Evolutionary conservation across 2,888 invertebrate genomes (phyloP), one percentile per base, ranked within the genome.

Genomic region (Drosophila picticornis): DNA sequence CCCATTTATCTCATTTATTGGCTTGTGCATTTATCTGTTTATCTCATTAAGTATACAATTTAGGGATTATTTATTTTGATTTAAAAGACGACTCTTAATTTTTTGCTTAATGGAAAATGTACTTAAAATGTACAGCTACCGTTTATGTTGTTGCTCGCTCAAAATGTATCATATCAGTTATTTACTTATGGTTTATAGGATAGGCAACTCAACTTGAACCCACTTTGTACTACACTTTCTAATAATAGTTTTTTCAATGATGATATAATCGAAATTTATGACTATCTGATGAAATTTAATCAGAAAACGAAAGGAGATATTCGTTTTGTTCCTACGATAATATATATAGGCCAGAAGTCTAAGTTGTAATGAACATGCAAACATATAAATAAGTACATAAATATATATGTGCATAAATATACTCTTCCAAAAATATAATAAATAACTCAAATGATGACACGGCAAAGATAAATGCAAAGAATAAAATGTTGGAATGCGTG

Each of bases 361-460:
- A 22, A 22, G 22, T 22, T 38, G 34, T 48, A 46, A 57, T 48
- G 19, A 50, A 4, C 9, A n/a, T 51, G 19, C 2, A 40, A 19
- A 19, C 7, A 51, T 50, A 27, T 56, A 50, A 25, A 48, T 48
- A 48, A 16, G 2, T 73, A 73, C 52, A 59, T 61, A 43, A n/a
- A 40, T 50, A n/a, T 32, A 61, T 31, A 38, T 27, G 34, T 73
- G 69, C 52, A 55, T 61, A 40, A n/a, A 10, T 48, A 81, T 52
- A 48, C 40, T 60, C 40, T 48, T 56, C 38, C 56, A 57, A 57
- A 32, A 61, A 52, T 40, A 50, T 65, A 53, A 69, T 70, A 72
- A 75, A 72, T 36, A 70, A 69, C 69, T 72, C 29, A 71, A 82
- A 51, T 76, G 46, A 46, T 61, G 64, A 51, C 57, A 62, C 57